These are phyloP conservation scores for Leucopsar rothschildi DNA, from an alignment of 2,113 vertebrate genomes.

Conservation along the genomic window DNA sequence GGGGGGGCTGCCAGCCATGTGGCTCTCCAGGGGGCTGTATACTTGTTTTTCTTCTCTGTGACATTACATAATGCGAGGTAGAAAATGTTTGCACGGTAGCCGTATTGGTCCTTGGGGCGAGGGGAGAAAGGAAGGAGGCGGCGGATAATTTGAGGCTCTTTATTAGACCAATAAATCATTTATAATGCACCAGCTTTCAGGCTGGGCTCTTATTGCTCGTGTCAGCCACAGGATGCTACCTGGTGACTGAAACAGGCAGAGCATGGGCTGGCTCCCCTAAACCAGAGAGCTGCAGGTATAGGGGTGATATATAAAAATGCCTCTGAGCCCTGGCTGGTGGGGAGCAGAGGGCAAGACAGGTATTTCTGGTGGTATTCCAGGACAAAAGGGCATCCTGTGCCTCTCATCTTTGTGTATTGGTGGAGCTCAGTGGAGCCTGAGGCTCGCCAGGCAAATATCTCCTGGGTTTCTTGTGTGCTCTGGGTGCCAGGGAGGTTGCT, in stretches of 20 bases:
- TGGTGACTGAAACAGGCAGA: not conserved
- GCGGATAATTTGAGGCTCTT: slow-evolving; percentile 65
- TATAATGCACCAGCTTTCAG: slow-evolving; percentile 57
- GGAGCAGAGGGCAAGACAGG: not conserved
- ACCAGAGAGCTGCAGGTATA: not conserved
- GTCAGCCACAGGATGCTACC: slow-evolving; percentile 4
- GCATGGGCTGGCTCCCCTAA: not conserved
- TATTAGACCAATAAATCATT: slow-evolving; percentile 74
- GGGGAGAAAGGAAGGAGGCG: slow-evolving; percentile 37
- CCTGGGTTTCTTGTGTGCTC: not conserved
- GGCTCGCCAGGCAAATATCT: not conserved
- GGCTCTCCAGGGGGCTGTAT: not conserved
- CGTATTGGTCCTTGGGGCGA: slow-evolving; percentile 61
- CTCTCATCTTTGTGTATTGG: not conserved
- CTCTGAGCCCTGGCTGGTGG: not conserved
- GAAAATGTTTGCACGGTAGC: slow-evolving; percentile 63
- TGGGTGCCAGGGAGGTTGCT: fast-evolving
- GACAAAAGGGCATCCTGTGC: not conserved
- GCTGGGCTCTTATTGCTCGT: slow-evolving; percentile 39
- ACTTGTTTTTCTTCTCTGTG: slow-evolving; percentile 64
- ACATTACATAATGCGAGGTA: slow-evolving; percentile 65
- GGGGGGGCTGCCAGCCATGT: not conserved
- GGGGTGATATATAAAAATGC: not conserved
- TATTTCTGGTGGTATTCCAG: not conserved
- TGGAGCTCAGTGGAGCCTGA: not conserved